Conservation (phyloP, 2,797 vertebrate genomes). For the Dallia pectoralis region DNA sequence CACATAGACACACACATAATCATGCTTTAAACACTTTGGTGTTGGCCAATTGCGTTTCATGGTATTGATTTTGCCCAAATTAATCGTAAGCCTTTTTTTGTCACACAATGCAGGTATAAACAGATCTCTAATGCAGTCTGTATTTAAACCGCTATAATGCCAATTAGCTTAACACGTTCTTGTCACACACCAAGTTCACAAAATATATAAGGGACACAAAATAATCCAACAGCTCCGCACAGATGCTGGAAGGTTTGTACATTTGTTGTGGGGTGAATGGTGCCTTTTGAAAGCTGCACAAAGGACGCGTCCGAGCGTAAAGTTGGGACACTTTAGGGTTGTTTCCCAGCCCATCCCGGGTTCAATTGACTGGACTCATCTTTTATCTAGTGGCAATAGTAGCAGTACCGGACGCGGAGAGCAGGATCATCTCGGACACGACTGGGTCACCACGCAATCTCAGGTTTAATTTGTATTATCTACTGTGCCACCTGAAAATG, state of each 20-base stretch:
- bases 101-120: conserved; percentile 68
- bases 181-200: conserved; percentile 39
- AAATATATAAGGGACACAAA: conserved; percentile 70
- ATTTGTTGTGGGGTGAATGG: conserved; percentile 57
- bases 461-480: conserved; percentile 17
- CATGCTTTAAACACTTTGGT: conserved; percentile 34
- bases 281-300: conserved; percentile 71
- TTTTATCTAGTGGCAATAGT: conserved; percentile 67
- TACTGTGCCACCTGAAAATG: conserved; percentile 23
- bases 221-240: conserved; percentile 67
- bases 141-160: conserved; percentile 70
- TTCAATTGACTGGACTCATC: conserved; percentile 48
- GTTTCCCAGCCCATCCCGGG: conserved; percentile 47
- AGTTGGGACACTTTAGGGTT: conserved; percentile 68
- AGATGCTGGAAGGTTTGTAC: conserved; percentile 75
- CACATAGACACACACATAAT: conserved; percentile 35
- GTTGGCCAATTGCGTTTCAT: conserved; percentile 54
- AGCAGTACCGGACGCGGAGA: conserved; percentile 35
- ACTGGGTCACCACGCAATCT: conserved; percentile 25
- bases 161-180: conserved; percentile 54
- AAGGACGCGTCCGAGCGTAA: conserved; percentile 83
- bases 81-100: conserved; percentile 79
- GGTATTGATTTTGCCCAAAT: conserved; percentile 85
- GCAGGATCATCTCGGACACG: conserved; percentile 25
- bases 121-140: conserved; percentile 63